Evolutionary conservation across 2,113 vertebrate species (phyloP).

Genomic region (Balaenoptera acutorostrata): DNA sequence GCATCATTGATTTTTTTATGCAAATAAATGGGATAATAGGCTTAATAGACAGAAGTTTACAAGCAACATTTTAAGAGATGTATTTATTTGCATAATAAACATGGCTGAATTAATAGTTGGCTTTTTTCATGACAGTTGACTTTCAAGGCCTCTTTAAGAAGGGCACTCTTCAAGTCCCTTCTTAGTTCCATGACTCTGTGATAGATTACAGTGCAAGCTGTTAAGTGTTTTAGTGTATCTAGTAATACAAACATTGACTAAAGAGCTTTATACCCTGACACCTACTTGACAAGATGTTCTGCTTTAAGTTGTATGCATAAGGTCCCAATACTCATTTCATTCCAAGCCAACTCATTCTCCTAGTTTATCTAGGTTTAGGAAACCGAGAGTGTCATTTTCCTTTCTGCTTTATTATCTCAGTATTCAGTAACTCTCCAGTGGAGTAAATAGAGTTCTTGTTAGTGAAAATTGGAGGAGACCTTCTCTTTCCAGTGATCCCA

Average conservation of each 20-base stretch:
- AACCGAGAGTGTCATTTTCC: neutral
- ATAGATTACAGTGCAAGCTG: neutral
- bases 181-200: neutral
- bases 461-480: neutral
- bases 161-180: neutral
- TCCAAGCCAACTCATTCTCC: neutral
- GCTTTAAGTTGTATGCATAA: neutral
- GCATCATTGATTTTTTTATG: neutral
- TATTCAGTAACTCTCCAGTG: neutral
- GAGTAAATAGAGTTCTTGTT: neutral
- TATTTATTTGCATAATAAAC: neutral
- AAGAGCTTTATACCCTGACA: neutral
- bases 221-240: neutral
- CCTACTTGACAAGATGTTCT: neutral
- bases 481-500: neutral
- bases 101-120: neutral
- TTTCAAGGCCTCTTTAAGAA: constrained; percentile 19
- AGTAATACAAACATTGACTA: neutral
- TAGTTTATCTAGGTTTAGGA: neutral
- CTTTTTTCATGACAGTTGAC: neutral
- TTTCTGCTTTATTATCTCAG: neutral
- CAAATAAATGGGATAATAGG: neutral
- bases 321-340: neutral
- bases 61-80: constrained; percentile 9
- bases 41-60: neutral